These are phyloP conservation scores for Drosophila neocordata DNA, from an alignment of 1,140 invertebrate species.

Conservation along the genomic window DNA sequence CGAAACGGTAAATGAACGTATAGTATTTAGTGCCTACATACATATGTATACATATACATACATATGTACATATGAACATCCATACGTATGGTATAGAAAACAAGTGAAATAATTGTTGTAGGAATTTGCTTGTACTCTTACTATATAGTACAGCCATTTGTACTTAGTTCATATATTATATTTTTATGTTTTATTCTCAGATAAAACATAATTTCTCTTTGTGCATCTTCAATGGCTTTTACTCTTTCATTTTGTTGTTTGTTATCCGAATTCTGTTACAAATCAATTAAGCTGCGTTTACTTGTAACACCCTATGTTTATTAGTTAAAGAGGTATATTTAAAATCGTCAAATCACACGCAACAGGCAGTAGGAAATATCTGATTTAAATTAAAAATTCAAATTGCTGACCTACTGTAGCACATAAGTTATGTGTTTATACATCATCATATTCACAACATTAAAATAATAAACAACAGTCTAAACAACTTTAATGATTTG, in stretches of 20 bases:
- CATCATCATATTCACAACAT: no score
- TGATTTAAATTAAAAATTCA: no score
- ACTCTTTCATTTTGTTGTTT: slow-evolving; percentile 31
- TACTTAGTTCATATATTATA: no score
- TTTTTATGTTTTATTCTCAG: no score
- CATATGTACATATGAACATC: neutral
- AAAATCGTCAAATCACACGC: neutral
- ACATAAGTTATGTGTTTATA: no score
- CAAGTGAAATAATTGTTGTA: neutral
- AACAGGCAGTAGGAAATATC: no score
- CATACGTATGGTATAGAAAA: neutral
- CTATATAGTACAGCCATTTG: neutral
- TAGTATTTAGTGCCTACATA: neutral
- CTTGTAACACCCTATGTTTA: neutral
- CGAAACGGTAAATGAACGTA: no score
- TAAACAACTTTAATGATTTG: no score
- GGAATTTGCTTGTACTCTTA: neutral
- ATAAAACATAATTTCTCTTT: slow-evolving; percentile 36
- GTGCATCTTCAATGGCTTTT: slow-evolving; percentile 19
- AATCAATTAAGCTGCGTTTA: slow-evolving; percentile 8
- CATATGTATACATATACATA: slow-evolving; percentile 1
- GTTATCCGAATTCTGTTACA: slow-evolving; percentile 20
- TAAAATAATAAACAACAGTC: no score
- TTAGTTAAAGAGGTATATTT: neutral
- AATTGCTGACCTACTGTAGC: no score